Evolutionary conservation across 2,113 vertebrate species (phyloP).

Genomic region (Melanerpes aurifrons): DNA sequence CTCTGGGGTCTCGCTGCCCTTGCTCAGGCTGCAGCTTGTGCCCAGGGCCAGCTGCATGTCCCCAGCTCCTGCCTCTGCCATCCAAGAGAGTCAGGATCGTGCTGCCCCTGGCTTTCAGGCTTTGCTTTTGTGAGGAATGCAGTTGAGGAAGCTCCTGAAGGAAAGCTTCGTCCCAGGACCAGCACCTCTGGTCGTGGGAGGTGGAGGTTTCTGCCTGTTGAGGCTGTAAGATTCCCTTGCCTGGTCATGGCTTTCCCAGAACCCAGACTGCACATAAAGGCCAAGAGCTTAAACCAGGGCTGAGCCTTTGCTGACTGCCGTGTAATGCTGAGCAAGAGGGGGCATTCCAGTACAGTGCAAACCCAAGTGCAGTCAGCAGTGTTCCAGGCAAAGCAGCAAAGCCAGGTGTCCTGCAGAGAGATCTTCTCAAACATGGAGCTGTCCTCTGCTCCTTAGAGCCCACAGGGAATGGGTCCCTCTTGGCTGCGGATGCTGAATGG

Average conservation of each 20-base stretch:
- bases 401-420: not conserved
- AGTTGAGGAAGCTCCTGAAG: not conserved
- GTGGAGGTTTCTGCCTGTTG: not conserved
- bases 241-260: not conserved
- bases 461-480: not conserved
- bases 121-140: not conserved
- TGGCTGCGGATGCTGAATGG: not conserved
- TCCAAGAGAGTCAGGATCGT: not conserved
- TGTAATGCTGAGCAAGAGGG: not conserved
- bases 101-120: not conserved
- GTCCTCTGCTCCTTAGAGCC: not conserved
- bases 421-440: not conserved
- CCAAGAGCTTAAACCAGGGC: not conserved
- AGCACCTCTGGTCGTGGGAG: not conserved
- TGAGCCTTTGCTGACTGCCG: not conserved
- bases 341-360: not conserved
- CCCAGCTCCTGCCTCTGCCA: not conserved
- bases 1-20: not conserved
- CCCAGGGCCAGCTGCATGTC: not conserved
- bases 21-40: not conserved
- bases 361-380: not conserved
- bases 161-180: accelerated
- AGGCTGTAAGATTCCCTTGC: not conserved
- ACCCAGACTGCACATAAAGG: not conserved
- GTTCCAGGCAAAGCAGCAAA: not conserved